Evolutionary conservation across 2,113 vertebrate species (phyloP).

Genomic region (Lichenostomus cassidix): DNA sequence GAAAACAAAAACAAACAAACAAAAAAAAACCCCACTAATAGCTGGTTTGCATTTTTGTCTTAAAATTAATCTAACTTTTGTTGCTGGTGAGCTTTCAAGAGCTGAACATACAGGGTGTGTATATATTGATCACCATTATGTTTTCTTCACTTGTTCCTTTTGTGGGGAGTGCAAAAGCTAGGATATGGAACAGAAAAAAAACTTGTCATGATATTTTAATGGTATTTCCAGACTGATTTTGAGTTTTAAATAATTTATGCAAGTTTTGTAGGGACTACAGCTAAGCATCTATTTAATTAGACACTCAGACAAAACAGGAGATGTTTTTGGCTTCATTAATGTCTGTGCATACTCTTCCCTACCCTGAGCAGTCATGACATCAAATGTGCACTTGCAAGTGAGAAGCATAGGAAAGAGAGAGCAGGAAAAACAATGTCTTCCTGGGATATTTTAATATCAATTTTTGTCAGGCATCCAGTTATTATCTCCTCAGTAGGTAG

Average conservation of each 20-base stretch:
- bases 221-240: not conserved
- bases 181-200: not conserved
- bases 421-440: not conserved
- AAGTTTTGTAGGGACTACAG: not conserved
- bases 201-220: not conserved
- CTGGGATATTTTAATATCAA: not conserved
- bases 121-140: not conserved
- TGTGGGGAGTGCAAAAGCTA: not conserved
- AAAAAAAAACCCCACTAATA: not conserved
- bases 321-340: not conserved
- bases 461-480: not conserved
- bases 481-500: not conserved
- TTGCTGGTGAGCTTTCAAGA: not conserved
- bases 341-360: not conserved
- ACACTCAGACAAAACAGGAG: not conserved
- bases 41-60: not conserved
- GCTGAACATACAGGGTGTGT: accelerated
- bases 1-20: no score
- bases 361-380: not conserved
- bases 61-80: not conserved
- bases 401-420: not conserved
- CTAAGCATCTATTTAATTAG: not conserved
- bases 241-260: not conserved
- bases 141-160: not conserved
- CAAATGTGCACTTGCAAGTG: not conserved